Conservation (phyloP, 2,797 vertebrate genomes). For the Pseudochirops cupreus region DNA sequence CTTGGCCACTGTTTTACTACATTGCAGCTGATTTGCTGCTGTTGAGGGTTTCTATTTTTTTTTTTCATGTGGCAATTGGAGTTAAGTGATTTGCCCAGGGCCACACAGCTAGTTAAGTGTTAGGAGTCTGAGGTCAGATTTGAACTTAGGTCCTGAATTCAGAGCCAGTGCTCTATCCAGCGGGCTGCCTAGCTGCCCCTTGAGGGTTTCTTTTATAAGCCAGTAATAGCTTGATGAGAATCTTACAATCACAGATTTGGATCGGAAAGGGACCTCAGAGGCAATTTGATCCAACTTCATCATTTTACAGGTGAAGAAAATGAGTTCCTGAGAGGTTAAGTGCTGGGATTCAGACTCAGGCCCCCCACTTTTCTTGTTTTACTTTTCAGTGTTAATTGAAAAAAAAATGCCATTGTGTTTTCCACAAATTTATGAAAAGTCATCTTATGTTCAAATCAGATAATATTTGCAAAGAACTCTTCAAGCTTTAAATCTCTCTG, state of each 20-base stretch:
- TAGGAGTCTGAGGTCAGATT: too few species aligned
- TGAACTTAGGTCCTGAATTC: too few species aligned
- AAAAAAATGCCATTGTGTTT: conserved; percentile 13
- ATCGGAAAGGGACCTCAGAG: background rate
- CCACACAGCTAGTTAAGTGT: too few species aligned
- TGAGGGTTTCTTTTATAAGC: conserved; percentile 19
- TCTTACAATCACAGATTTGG: background rate
- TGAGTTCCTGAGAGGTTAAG: background rate
- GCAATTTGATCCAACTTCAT: background rate
- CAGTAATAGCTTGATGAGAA: background rate
- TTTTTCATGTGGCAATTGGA: background rate
- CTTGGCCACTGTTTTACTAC: conserved; percentile 27
- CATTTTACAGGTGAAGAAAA: background rate
- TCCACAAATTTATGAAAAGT: background rate
- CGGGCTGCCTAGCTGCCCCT: too few species aligned
- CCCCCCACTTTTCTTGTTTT: background rate
- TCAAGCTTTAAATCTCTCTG: background rate
- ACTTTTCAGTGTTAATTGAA: background rate
- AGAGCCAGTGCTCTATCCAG: too few species aligned
- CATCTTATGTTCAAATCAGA: background rate
- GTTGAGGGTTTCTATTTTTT: conserved; percentile 2
- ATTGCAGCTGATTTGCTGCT: conserved; percentile 18
- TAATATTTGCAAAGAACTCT: background rate
- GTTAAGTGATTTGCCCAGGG: too few species aligned
- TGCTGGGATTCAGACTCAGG: background rate